A percentile compares a stretch with the other conserved stretches of the same genome.
These are phyloP conservation scores for Limnephilus rhombicus DNA, from an alignment of 2,888 invertebrate species.

Conservation along the genomic window DNA sequence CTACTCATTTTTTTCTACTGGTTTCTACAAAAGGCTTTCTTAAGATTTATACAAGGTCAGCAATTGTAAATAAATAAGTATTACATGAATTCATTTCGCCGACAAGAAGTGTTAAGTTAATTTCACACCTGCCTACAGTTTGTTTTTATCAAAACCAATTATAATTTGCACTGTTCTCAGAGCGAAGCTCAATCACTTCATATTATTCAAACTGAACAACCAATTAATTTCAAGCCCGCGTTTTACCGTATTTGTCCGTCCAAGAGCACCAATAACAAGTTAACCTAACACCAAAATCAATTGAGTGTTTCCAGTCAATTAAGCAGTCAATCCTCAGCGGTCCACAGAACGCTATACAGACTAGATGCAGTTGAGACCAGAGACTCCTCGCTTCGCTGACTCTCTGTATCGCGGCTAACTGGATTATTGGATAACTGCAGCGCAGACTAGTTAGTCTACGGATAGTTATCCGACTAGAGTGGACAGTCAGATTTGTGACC, in stretches of 20 bases:
- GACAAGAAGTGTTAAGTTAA: too few relatives aligned
- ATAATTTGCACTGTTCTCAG: neutral
- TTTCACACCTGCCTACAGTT: too few relatives aligned
- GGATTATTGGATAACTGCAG: neutral
- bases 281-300: neutral
- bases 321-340: neutral
- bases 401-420: neutral
- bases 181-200: neutral
- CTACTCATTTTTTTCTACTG: too few relatives aligned
- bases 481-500: neutral
- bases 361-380: neutral
- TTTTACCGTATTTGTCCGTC: neutral
- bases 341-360: neutral
- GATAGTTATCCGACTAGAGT: neutral
- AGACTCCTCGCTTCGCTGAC: neutral
- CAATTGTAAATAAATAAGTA: too few relatives aligned
- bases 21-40: too few relatives aligned
- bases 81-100: too few relatives aligned
- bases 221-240: neutral
- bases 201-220: neutral
- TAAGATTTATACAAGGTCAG: too few relatives aligned
- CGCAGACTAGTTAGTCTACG: neutral
- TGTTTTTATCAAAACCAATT: too few relatives aligned
- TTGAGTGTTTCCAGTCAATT: neutral
- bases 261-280: neutral